Percentiles rank a stretch among this genome's conserved stretches.
Conservation (phyloP, 2,113 vertebrate species). For the Bos javanicus region DNA sequence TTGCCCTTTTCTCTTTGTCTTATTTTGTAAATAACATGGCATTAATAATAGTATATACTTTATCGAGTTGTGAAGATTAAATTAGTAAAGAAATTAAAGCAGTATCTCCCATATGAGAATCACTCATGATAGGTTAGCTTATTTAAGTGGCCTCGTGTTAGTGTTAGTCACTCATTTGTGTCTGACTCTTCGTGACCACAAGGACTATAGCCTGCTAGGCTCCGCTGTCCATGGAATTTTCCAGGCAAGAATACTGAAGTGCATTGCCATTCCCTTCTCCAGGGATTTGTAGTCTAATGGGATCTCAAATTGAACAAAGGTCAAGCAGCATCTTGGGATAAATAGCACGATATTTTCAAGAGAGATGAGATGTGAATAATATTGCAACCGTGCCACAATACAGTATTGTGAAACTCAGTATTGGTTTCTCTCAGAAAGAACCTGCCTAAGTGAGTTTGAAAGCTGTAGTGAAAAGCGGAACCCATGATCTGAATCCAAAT, state of each 20-base stretch:
- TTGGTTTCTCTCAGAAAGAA: not conserved
- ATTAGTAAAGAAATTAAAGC: not conserved
- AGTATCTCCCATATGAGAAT: not conserved
- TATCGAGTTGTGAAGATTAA: not conserved
- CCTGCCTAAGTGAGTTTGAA: not conserved
- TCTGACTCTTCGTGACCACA: not conserved
- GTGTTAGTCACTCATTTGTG: not conserved
- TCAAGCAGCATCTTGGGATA: not conserved
- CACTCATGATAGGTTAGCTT: not conserved
- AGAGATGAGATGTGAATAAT: not conserved
- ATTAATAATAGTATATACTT: not conserved
- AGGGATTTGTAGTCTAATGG: not conserved
- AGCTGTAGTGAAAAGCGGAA: not conserved
- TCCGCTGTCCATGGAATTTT: not conserved
- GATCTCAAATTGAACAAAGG: not conserved
- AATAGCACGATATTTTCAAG: not conserved
- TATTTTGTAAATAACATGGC: not conserved
- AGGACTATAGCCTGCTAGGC: accelerated
- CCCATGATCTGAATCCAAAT: not conserved
- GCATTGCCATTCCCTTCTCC: not conserved
- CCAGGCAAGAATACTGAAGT: not conserved
- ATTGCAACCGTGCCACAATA: not conserved
- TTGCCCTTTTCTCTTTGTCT: not conserved
- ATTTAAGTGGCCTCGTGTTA: not conserved
- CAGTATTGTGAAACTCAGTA: not conserved